A percentile compares a stretch with the other conserved stretches of the same genome.
phyloP scores from a whole-genome alignment of 2,797 vertebrate species.

The Sebastes hubbsi region DNA sequence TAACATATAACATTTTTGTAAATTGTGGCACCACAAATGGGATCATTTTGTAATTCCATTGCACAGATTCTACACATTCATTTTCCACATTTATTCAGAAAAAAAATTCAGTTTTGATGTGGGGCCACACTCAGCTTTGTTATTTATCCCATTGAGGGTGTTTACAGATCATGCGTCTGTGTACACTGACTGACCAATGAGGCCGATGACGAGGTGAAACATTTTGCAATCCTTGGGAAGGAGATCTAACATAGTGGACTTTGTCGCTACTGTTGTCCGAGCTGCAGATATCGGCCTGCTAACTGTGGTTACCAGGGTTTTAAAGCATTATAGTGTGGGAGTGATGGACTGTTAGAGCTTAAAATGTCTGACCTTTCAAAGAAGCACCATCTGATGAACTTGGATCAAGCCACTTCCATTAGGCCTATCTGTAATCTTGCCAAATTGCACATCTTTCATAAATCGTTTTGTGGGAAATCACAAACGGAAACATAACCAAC shows the following conservation, averaged over 20 bases:
- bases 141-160: neutral
- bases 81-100: neutral
- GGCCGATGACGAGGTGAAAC: neutral
- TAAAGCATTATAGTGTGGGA: slow-evolving; percentile 16
- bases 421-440: slow-evolving; percentile 16
- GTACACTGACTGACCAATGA: neutral
- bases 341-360: slow-evolving; percentile 13
- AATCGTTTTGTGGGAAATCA: neutral
- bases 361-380: slow-evolving; percentile 38
- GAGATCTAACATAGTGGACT: neutral
- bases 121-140: neutral
- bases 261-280: neutral
- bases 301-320: neutral
- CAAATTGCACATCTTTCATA: slow-evolving; percentile 1
- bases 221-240: neutral
- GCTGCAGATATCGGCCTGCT: neutral
- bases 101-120: neutral
- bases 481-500: neutral
- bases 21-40: no score
- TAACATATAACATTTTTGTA: neutral
- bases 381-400: slow-evolving; percentile 19
- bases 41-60: neutral
- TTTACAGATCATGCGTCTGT: neutral
- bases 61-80: neutral
- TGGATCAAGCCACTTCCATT: neutral